phyloP scores from a whole-genome alignment of 2,113 vertebrate species.

The Ifrita kowaldi region DNA sequence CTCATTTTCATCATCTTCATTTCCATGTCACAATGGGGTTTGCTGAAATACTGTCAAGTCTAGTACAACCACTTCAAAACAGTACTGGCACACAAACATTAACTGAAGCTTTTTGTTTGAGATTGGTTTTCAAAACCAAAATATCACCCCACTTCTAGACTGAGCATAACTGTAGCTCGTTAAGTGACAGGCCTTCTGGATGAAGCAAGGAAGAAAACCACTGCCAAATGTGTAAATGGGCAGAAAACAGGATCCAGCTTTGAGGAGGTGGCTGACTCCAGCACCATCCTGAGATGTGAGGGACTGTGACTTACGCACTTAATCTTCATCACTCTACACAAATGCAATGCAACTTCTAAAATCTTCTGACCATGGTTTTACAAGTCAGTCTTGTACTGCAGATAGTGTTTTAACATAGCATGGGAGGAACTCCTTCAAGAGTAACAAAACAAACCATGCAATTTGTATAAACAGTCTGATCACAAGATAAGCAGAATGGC shows the following conservation, averaged over 20 bases:
- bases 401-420: background rate
- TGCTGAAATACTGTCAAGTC: background rate
- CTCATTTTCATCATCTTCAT: background rate
- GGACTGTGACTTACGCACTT: background rate
- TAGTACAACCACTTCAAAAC: background rate
- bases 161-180: accelerated
- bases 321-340: background rate
- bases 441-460: background rate
- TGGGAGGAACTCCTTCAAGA: accelerated
- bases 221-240: background rate
- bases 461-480: background rate
- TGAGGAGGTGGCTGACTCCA: background rate
- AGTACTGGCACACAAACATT: background rate
- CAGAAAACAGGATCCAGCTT: background rate
- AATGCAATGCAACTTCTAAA: background rate
- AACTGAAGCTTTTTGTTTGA: background rate
- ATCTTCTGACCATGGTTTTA: background rate
- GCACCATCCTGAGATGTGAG: accelerated
- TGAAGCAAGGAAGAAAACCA: background rate
- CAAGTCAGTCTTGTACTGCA: background rate
- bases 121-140: background rate
- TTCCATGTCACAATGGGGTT: background rate
- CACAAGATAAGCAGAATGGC: background rate
- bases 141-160: background rate
- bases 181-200: background rate